phyloP scores from a whole-genome alignment of 2,797 vertebrate genomes.

The Synaphobranchus kaupii region DNA sequence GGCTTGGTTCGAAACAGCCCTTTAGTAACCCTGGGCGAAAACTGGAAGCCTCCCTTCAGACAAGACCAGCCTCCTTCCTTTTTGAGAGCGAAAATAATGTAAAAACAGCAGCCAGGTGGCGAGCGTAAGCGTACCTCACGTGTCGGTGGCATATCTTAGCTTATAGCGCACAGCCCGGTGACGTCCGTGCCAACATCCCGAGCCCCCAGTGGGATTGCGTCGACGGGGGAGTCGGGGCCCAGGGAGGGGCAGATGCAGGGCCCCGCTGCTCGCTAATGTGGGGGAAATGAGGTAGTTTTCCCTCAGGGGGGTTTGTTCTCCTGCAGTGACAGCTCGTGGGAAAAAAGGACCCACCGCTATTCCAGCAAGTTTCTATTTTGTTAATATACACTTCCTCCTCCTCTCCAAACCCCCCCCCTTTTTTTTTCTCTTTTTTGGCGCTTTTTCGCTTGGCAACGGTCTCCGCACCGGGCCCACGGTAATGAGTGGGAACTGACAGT shows the following conservation, averaged over 20 bases:
- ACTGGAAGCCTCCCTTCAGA: not conserved
- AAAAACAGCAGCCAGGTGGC: constrained; percentile 36
- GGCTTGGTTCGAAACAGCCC: not conserved
- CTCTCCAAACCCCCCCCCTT: not conserved
- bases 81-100: not conserved
- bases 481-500: constrained; percentile 39
- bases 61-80: not conserved
- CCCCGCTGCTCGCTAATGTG: constrained; percentile 20
- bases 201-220: not conserved
- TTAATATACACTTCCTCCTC: not conserved
- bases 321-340: not conserved
- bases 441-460: not conserved
- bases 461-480: constrained; percentile 20
- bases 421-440: no score
- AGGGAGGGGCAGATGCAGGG: not conserved
- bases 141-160: constrained; percentile 47
- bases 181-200: constrained; percentile 42
- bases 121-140: constrained; percentile 36
- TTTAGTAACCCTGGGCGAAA: not conserved
- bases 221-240: not conserved
- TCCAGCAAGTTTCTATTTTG: not conserved
- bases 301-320: not conserved
- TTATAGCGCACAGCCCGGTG: constrained; percentile 33
- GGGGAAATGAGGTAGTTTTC: not conserved
- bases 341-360: not conserved